These are phyloP conservation scores for Callionymus lyra DNA, from an alignment of 2,113 vertebrate species.

Conservation along the genomic window DNA sequence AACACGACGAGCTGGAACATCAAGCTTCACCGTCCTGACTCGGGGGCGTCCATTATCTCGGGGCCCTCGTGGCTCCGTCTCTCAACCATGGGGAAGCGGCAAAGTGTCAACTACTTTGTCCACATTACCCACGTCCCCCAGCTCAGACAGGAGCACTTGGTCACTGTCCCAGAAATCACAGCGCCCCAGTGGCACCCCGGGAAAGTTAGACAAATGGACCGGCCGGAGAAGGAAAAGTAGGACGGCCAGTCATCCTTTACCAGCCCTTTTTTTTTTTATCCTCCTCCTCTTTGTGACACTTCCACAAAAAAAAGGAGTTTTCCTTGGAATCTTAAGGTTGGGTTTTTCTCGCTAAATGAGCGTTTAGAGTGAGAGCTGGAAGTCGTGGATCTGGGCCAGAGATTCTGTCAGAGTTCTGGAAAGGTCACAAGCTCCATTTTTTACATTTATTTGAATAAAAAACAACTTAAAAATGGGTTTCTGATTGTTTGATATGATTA, in stretches of 20 bases:
- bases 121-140: conserved; percentile 70
- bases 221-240: conserved; percentile 64
- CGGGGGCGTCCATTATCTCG: conserved; percentile 52
- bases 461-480: too few species aligned
- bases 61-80: conserved; percentile 46
- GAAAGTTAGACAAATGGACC: conserved; percentile 72
- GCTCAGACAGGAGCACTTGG: conserved; percentile 69
- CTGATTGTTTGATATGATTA: too few species aligned
- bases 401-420: too few species aligned
- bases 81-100: conserved; percentile 55
- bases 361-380: too few species aligned
- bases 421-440: too few species aligned
- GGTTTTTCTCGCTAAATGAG: too few species aligned
- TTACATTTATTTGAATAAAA: too few species aligned
- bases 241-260: conserved; percentile 66
- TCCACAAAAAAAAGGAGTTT: conserved; percentile 3
- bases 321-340: too few species aligned
- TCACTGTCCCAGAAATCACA: conserved; percentile 70
- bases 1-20: conserved; percentile 49
- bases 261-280: conserved; percentile 33
- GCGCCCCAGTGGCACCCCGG: conserved; percentile 53
- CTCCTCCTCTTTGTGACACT: conserved; percentile 16
- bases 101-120: conserved; percentile 67
- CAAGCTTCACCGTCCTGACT: conserved; percentile 48
- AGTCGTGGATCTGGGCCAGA: too few species aligned